Evolutionary conservation across 2,113 vertebrate genomes (phyloP), one percentile per base, ranked within the genome.

Genomic region (Crotalus helleri): DNA sequence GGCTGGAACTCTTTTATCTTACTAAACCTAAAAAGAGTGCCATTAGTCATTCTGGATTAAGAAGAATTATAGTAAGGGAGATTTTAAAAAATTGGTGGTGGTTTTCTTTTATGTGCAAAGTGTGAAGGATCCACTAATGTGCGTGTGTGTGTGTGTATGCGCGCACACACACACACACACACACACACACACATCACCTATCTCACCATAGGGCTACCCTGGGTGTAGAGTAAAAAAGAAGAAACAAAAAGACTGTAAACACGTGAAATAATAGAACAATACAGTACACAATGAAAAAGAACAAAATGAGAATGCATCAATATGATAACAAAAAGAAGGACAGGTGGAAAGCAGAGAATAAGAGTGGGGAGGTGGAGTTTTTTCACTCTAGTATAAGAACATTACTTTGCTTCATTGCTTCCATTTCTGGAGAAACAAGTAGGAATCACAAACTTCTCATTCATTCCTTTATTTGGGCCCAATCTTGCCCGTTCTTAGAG

Each of bases 1-100:
- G 33, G 86, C 59, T 93, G 46, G 92, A 88, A 92, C 19, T 95
- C 86, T 91, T 94, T 81, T 92, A 44, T 13, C 92, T 46, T 51
- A 59, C 0, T 1, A 57, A 33, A 46, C 93, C 94, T 95, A 85
- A 93, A 90, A 19, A 21, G 64, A 94, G 89, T 94, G 88, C 53
- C 86, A 94, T 85, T 93, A 94, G 57, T 59, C 51, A 69, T 91
- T 95, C 95, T 93, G 92, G 91, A 95, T 91, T 53, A 55, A 91
- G 90, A 94, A 21, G 74, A 81, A 39, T 39, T 39, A 39, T 81
- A 17, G 74, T 39, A 39, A 19, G 74, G 5, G 33, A 81, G 74
- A 33, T 81, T 93, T 93, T 96, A 12, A 96, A 95, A 95, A 95
- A 95, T 94, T 96, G 93, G 95, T 94, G 93, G 33, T 95, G 95